Base-by-base conservation (phyloP, 2,888 invertebrate genomes). In the Mesorhabditis sp. region DNA sequence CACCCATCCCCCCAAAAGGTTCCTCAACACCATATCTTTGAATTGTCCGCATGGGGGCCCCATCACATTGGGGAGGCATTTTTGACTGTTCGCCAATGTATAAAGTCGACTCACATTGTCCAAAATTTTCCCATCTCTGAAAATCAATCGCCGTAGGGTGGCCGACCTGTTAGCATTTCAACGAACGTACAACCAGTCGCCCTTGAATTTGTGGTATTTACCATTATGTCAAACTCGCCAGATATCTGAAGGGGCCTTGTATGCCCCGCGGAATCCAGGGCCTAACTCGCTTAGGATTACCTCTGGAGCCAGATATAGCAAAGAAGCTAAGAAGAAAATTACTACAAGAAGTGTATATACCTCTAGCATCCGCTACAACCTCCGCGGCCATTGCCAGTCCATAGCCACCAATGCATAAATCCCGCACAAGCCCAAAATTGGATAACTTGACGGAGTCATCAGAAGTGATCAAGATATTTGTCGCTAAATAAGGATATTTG, bases 221-320 rank as follows among this genome's bases (percentile, higher is more conserved):
- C 4, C 7, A 50, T 45, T 44, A 6, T 7, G 7, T 13, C n/a
- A 44, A 41, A 50, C 61, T 43, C 67, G 73, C 80, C 80, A 80
- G 42, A 80, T 76, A 66, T 80, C 80, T 0, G 80, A 79, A 4
- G 80, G 74, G 10, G 67, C 68, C 15, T 71, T 72, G 45, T 80
- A 80, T 5, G 80, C 75, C 5, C 72, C 76, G 4, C 79, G 67
- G 61, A 77, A 73, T 45, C 79, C 79, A 6, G 79, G 79, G 0
- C 79, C 80, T 28, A 77, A 63, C 6, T 73, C 65, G 58, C 76
- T 75, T n/a, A 64, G 73, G 10, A 80, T 62, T 2, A 80, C 78
- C 70, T 80, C 80, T 13, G 80, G 80, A 10, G 80, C 78, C 2
- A 78, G 75, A 62, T 80, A 80, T 3, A 80, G 70, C 0, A 79